Conservation (phyloP, 2,797 vertebrate genomes). For the Jordanella pulchra region DNA sequence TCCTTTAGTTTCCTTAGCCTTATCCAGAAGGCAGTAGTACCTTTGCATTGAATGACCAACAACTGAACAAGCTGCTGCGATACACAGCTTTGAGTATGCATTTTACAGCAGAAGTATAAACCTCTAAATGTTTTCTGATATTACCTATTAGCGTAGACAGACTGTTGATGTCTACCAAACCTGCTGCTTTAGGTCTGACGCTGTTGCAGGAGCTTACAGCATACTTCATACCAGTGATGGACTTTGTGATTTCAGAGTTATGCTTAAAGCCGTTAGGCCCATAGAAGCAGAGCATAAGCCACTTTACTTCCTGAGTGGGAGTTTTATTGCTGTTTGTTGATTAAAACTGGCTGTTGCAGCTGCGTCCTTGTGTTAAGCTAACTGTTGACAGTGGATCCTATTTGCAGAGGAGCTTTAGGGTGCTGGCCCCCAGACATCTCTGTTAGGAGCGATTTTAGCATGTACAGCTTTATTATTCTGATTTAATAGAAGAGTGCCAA, state of each 20-base stretch:
- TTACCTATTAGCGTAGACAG: constrained; percentile 30
- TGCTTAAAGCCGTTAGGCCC: constrained; percentile 27
- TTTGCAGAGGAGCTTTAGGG: constrained; percentile 36
- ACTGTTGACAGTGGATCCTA: constrained; percentile 36
- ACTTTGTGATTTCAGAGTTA: constrained; percentile 47
- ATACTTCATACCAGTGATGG: constrained; percentile 35
- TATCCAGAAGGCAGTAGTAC: constrained; percentile 23
- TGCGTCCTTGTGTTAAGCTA: constrained; percentile 67
- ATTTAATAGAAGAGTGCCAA: constrained; percentile 79
- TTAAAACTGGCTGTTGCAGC: constrained; percentile 75
- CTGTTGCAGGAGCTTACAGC: constrained; percentile 50
- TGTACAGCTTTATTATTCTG: constrained; percentile 79
- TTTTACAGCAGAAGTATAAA: constrained; percentile 28
- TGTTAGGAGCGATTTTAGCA: constrained; percentile 75
- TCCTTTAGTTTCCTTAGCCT: constrained; percentile 6
- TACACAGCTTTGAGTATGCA: constrained; percentile 1
- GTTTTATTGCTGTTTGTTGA: constrained; percentile 65
- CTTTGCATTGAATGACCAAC: constrained; percentile 21
- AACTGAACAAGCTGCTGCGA: constrained; percentile 32
- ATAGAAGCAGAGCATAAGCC: constrained; percentile 45
- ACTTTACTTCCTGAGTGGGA: constrained; percentile 57
- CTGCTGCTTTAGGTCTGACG: constrained; percentile 45
- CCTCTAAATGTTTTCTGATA: constrained; percentile 5
- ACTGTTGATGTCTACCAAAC: constrained; percentile 19
- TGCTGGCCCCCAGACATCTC: constrained; percentile 65